Percentiles rank a stretch among this genome's conserved stretches.
phyloP scores from a whole-genome alignment of 37 sponge, comb jelly and placozoan species.

The Cliona cf. orientalis region DNA sequence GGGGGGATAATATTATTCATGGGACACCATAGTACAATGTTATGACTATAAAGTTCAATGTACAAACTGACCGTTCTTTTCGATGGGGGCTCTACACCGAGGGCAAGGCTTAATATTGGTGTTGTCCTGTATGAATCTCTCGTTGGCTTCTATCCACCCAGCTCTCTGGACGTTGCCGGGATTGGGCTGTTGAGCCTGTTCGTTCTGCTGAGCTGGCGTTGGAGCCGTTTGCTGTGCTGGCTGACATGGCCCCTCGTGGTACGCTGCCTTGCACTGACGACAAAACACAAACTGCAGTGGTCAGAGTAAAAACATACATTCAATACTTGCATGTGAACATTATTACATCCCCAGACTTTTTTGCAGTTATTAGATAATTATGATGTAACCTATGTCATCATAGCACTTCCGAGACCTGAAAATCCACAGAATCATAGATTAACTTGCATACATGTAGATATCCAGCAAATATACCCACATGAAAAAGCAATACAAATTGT shows the following conservation, averaged over 20 bases:
- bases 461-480: neutral
- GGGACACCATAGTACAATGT: constrained; percentile 14
- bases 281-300: constrained; percentile 78
- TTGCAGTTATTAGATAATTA: too few relatives aligned
- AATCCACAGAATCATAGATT: too few relatives aligned
- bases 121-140: constrained; percentile 45
- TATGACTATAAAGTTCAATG: neutral
- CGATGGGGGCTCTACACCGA: constrained; percentile 62
- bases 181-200: neutral
- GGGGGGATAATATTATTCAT: too few relatives aligned
- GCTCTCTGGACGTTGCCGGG: constrained; percentile 45
- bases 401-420: too few relatives aligned
- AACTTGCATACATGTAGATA: too few relatives aligned
- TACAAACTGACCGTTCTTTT: constrained; percentile 82
- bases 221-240: constrained; percentile 1
- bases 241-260: constrained; percentile 64
- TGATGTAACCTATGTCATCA: too few relatives aligned
- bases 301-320: too few relatives aligned
- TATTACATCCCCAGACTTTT: too few relatives aligned
- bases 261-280: constrained; percentile 45
- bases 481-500: neutral
- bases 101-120: constrained; percentile 80
- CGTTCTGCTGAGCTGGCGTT: neutral
- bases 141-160: constrained; percentile 63
- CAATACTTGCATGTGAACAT: too few relatives aligned